Percentiles rank a stretch among this genome's conserved stretches.
Evolutionary conservation across 2,888 invertebrate species (phyloP).

Genomic region (Phasia obesa): DNA sequence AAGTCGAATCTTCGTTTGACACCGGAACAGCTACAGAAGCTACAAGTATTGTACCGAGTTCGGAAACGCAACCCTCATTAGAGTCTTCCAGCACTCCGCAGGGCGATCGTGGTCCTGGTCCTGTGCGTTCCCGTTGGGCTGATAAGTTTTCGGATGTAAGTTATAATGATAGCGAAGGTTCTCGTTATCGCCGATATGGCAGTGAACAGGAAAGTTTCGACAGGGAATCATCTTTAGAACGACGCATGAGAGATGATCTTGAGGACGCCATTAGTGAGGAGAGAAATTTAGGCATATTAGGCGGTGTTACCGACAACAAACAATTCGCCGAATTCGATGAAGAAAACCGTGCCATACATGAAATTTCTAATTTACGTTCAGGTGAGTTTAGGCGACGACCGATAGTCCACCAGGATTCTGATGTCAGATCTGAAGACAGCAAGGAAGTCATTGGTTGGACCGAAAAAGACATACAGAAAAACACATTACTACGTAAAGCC

Average conservation of each 20-base stretch:
- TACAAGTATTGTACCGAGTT: conserved; percentile 82
- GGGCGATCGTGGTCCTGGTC: conserved; percentile 83
- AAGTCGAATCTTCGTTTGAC: conserved; percentile 76
- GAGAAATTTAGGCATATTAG: conserved; percentile 79
- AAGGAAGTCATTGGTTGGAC: conserved; percentile 82
- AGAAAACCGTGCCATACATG: conserved; percentile 84
- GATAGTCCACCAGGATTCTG: conserved; percentile 82
- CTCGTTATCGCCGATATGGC: conserved; percentile 80
- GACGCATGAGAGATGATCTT: conserved; percentile 82
- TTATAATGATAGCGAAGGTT: conserved; percentile 83
- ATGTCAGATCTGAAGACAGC: conserved; percentile 82
- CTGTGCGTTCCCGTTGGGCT: conserved; percentile 84
- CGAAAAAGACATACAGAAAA: conserved; percentile 81
- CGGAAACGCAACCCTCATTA: conserved; percentile 85
- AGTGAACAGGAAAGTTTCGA: conserved; percentile 82
- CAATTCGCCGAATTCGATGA: conserved; percentile 84
- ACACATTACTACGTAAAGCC: conserved; percentile 78
- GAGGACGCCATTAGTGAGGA: conserved; percentile 83
- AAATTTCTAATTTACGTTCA: conserved; percentile 80
- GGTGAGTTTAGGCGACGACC: conserved; percentile 81
- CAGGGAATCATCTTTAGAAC: conserved; percentile 82
- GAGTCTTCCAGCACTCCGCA: conserved; percentile 87
- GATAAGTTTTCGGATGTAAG: conserved; percentile 83
- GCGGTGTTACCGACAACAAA: conserved; percentile 83
- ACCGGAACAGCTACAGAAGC: conserved; percentile 76